Percentiles rank a stretch among this genome's conserved stretches.
Evolutionary conservation across 1,140 invertebrate species (phyloP).

Genomic region (Cryptotermes secundus): DNA sequence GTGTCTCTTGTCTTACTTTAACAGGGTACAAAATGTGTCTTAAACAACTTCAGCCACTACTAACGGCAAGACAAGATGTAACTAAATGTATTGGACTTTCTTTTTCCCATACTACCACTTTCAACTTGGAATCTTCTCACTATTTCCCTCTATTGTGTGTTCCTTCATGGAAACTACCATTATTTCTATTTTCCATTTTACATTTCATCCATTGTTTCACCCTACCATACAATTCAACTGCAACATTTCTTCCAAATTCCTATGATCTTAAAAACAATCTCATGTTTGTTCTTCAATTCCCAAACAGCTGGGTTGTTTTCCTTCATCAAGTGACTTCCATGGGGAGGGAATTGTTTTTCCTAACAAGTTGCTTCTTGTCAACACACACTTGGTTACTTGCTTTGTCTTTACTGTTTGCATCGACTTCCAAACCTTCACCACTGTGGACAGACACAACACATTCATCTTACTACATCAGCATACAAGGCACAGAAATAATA

Average conservation of each 20-base stretch:
- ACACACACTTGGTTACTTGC: slow-evolving; percentile 20
- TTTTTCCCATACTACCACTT: not conserved
- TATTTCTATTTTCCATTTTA: not conserved
- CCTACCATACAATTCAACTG: not conserved
- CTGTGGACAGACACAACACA: slow-evolving; percentile 6
- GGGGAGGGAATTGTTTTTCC: slow-evolving; percentile 30
- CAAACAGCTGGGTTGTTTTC: slow-evolving; percentile 15
- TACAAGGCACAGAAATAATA: not conserved
- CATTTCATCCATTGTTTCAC: not conserved
- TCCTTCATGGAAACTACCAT: slow-evolving; percentile 16
- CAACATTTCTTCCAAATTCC: not conserved
- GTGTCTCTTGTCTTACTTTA: not conserved
- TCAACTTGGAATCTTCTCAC: not conserved
- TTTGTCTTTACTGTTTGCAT: slow-evolving; percentile 25
- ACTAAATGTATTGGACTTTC: not conserved
- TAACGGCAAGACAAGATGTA: not conserved
- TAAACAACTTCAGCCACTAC: not conserved
- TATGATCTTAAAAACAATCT: not conserved
- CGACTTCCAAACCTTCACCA: slow-evolving; percentile 22
- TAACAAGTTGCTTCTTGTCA: slow-evolving; percentile 31
- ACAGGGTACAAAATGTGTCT: not conserved
- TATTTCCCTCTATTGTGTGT: not conserved
- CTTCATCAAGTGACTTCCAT: slow-evolving; percentile 34
- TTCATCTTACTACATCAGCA: not conserved
- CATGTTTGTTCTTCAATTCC: slow-evolving; percentile 22